Evolutionary conservation across 2,797 vertebrate species (phyloP).

Genomic region (Channallabes apus): DNA sequence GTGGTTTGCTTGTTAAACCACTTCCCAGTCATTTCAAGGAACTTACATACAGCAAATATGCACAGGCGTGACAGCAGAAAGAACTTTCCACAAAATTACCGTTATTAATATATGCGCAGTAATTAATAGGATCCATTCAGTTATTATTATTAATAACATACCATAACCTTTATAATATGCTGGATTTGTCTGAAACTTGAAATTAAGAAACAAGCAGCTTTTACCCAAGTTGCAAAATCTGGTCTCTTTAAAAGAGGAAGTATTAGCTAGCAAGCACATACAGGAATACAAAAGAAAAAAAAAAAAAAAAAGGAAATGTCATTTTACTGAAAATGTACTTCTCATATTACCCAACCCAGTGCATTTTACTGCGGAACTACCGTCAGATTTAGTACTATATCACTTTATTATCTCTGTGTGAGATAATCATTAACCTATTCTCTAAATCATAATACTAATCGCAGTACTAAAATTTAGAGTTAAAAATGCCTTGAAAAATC

Average conservation of each 20-base stretch:
- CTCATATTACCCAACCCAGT: slow-evolving; percentile 39
- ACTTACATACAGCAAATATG: slow-evolving; percentile 35
- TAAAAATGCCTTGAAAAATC: background rate
- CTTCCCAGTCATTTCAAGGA: slow-evolving; percentile 65
- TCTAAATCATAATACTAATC: background rate
- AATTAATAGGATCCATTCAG: background rate
- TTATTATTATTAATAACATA: background rate
- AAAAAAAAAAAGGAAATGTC: slow-evolving; percentile 36
- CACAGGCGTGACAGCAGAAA: background rate
- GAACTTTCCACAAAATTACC: slow-evolving; percentile 5
- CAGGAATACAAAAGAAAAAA: slow-evolving; percentile 51
- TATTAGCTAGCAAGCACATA: slow-evolving; percentile 33
- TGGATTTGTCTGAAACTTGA: background rate
- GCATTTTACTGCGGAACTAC: background rate
- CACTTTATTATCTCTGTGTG: background rate
- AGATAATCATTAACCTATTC: too few relatives aligned
- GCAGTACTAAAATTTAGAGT: background rate
- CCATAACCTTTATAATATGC: background rate
- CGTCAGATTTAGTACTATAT: background rate
- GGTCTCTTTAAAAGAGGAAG: slow-evolving; percentile 69
- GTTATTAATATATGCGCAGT: background rate
- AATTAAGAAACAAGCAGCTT: slow-evolving; percentile 4
- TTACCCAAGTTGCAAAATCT: slow-evolving; percentile 64
- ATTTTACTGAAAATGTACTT: slow-evolving; percentile 55
- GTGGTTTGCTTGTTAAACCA: slow-evolving; percentile 51